Base-by-base conservation (phyloP, 2,797 vertebrate species). In the Hydrocynus forskahlii region DNA sequence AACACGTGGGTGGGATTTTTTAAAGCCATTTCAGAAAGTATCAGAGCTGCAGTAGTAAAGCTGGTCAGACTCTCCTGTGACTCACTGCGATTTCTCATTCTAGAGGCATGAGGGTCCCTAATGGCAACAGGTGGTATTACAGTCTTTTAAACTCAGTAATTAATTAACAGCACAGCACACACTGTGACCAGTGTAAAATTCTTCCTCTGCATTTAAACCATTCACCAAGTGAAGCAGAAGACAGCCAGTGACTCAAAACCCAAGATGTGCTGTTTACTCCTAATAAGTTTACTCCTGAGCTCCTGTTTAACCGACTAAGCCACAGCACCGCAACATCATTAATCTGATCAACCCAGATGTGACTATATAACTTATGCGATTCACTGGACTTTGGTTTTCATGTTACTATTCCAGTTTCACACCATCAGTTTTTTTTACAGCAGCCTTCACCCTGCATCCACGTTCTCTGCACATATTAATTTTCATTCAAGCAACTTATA, bases 391-490 rank as follows among this genome's bases (percentile, higher is more conserved):
- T 55, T 23, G 57, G 2, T 59, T 21, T 59, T 59, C 10, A 23
- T 59, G 54, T 55, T n/a, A n/a, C n/a, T n/a, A 59, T 19, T 59
- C 5, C 57, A 25, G 59, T 62, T 62, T 62, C 57, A 21, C 9
- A 8, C n/a, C 21, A 8, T 25, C 21, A 10, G 1, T 16, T 54
- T 25, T 9, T 5, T 9, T 6, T 2, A 21, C 13, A 63, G 1
- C 10, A 35, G 0, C 63, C 14, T 38, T 40, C 8, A 62, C 16
- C 25, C 35, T 62, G 40, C 29, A 40, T 43, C 54, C 57, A 71
- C 7, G 38, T 50, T 54, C 29, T 4, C 52, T 54, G 23, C 54
- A 84, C 79, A 85, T 64, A 52, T 76, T 80, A 78, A 59, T 50
- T 80, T 75, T 80, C 48, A 77, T 38, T 84, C 71, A 75, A 4